Conservation (phyloP, 2,888 invertebrate genomes). For the Malthinus flaveolus region DNA sequence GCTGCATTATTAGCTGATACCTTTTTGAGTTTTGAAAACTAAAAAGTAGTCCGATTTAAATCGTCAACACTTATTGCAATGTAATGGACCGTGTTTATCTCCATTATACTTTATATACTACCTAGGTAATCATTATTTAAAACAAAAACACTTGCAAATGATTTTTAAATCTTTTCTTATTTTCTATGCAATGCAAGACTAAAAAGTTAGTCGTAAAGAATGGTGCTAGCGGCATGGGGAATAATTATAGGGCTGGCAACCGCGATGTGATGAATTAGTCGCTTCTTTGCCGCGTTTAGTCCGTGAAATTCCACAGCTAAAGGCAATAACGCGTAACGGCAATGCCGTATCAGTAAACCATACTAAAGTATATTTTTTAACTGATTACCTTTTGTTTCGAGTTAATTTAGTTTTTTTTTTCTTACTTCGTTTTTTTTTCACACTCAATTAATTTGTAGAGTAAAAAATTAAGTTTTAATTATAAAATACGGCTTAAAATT, state of each 20-base stretch:
- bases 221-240: slow-evolving; percentile 48
- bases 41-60: too few species aligned
- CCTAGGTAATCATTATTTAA: slow-evolving; percentile 9
- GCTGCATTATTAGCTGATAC: too few species aligned
- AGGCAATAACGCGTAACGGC: slow-evolving; percentile 34
- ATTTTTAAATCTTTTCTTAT: slow-evolving; percentile 27
- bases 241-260: slow-evolving; percentile 53
- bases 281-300: slow-evolving; percentile 41
- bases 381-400: too few species aligned
- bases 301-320: slow-evolving; percentile 33
- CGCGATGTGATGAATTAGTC: slow-evolving; percentile 53
- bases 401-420: too few species aligned
- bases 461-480: too few species aligned
- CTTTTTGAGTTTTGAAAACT: too few species aligned
- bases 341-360: slow-evolving; percentile 20
- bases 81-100: too few species aligned
- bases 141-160: slow-evolving; percentile 20
- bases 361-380: slow-evolving; percentile 2
- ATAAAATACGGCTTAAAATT: too few species aligned
- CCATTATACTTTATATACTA: too few species aligned
- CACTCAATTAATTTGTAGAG: too few species aligned
- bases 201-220: slow-evolving; percentile 13
- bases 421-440: too few species aligned
- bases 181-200: slow-evolving; percentile 13
- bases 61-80: too few species aligned